Base-by-base conservation (phyloP, 2,113 vertebrate genomes). In the Eupsittula cactorum region DNA sequence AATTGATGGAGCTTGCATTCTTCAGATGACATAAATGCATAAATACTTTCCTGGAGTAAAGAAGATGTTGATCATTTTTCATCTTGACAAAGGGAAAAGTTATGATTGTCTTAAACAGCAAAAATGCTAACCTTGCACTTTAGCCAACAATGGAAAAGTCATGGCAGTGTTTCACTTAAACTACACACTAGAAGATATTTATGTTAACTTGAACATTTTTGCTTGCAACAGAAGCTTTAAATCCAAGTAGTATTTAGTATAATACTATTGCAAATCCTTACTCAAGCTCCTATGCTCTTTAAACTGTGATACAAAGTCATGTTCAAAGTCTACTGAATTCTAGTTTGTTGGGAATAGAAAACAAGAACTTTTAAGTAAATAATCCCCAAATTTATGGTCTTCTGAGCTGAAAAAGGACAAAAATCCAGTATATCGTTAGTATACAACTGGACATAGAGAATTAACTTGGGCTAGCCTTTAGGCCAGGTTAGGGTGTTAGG, bases 1-100 rank as follows among this genome's bases (percentile, higher is more conserved):
- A 68, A 84, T 77, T 89, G 47, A 53, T 89, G 78, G n/a, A 90
- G 65, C n/a, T 85, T 57, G 21, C 62, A 80, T 92, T 94, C 74
- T 87, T 95, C 53, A 82, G 57, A 87, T 92, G 24, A 69, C 62
- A 75, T 57, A 73, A 86, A 87, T n/a, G 19, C 42, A 47, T 31
- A 71, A 65, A 27, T 5, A 27, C 17, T 79, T 75, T 19, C 16
- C 29, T 57, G 57, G 47, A 92, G 27, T 29, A 67, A 64, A 81
- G 37, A 55, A 7, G 35, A 64, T 52, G 11, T 10, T 57, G 20
- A 5, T 68, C 92, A 44, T 93, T 86, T 74, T 24, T 76, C 83
- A 79, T 19, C 10, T 8, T 69, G 65, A 52, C 47, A 84, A 46
- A 68, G 10, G 60, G 24, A 47, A 52, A 83, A 76, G 39, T 64